Base-by-base conservation (phyloP, 2,797 vertebrate species). In the Galaxias olidus region DNA sequence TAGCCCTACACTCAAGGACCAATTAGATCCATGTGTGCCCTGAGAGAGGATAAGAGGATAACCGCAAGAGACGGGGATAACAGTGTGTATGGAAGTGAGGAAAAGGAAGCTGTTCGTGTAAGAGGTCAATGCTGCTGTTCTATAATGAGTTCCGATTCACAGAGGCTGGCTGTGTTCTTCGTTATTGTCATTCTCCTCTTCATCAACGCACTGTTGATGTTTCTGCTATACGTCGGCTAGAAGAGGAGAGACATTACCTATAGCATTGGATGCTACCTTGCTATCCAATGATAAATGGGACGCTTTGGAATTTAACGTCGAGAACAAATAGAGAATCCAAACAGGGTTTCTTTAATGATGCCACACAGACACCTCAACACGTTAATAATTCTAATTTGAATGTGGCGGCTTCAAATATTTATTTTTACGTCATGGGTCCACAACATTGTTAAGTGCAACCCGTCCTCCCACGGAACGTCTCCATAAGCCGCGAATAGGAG, bases 121-220 rank as follows among this genome's bases (percentile, higher is more conserved):
- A 49, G 20, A 11, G 2, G 43, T 47, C 14, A 8, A 42, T 46
- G 8, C 54, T 7, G 9, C 45, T 1, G n/a, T 18, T 10, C 7
- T 56, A 68, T 42, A 47, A 87, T 82, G 85, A 65, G 65, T 63
- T 65, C 63, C 59, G 74, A 80, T 20, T 72, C 53, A 47, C 85
- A 87, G 65, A 77, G 46, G 20, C 11, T 81, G 11, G 41, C 69
- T 19, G 75, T 87, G 0, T 87, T 79, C 76, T 17, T 85, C 1
- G 44, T 86, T 46, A 64, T 87, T 2, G 61, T 64, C 30, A 69
- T 88, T 41, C 78, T 88, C 4, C 14, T 84, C 60, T 75, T 86
- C 61, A 58, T 90, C 53, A 87, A 87, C 41, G 68, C 72, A 0
- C 87, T 84, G 84, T 63, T 89, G 57, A 15, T 85, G 48, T 58